Percentiles rank a stretch among this genome's conserved stretches.
Evolutionary conservation across 2,888 invertebrate genomes (phyloP).

Genomic region (Cremastobaeus sp.): DNA sequence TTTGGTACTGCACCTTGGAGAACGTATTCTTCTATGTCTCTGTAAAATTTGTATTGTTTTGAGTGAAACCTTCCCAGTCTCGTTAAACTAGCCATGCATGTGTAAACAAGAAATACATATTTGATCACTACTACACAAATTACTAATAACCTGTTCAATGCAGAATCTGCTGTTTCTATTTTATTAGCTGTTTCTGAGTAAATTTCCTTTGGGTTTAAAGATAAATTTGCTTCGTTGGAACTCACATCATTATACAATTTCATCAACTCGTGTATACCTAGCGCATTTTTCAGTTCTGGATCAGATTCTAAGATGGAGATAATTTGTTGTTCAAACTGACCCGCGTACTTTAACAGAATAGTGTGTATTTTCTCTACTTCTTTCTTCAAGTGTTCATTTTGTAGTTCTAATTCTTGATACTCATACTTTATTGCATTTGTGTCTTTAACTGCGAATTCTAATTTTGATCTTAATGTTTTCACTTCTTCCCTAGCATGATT

Average conservation of each 20-base stretch:
- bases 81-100: too few species aligned
- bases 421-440: constrained; percentile 86
- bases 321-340: constrained; percentile 82
- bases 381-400: constrained; percentile 86
- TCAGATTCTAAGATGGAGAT: constrained; percentile 73
- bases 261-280: constrained; percentile 71
- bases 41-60: constrained; percentile 35
- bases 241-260: constrained; percentile 72
- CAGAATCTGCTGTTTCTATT: constrained; percentile 40
- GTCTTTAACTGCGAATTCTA: constrained; percentile 89
- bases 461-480: constrained; percentile 88
- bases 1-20: constrained; percentile 83
- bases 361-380: constrained; percentile 89
- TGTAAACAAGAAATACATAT: too few species aligned
- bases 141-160: constrained; percentile 50
- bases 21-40: constrained; percentile 82
- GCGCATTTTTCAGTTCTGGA: constrained; percentile 70
- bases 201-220: constrained; percentile 40
- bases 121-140: too few species aligned
- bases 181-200: constrained; percentile 60
- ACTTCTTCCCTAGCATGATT: constrained; percentile 95
- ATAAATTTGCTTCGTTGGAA: constrained; percentile 63
- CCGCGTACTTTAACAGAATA: constrained; percentile 84
- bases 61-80: too few species aligned
- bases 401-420: constrained; percentile 87